Evolutionary conservation across 2,888 invertebrate genomes (phyloP), one percentile per base, ranked within the genome.

Genomic region (Lasioglossum morio): DNA sequence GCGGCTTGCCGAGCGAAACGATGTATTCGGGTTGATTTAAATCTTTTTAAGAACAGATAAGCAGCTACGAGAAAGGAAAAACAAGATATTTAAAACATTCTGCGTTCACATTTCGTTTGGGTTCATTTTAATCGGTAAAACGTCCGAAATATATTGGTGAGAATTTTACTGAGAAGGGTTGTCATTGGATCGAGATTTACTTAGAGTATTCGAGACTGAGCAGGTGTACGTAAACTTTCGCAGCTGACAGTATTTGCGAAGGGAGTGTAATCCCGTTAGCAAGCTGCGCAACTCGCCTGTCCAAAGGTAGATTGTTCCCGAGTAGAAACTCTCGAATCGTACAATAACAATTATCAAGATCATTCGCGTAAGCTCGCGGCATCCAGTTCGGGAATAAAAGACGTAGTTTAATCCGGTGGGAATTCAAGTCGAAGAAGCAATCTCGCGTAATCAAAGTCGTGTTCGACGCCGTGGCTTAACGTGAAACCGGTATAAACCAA

Each of bases 401-500:
- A 43, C 72, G 77, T 60, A 79, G 87, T 75, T 84, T 72, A 76
- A 34, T 46, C 63, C 79, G 43, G 66, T 34, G 60, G 79, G 75
- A 70, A 81, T 84, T 70, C 70, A 88, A 86, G 87, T 80, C 66
- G 40, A 79, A 66, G 80, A 78, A 84, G 88, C 88, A 89, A 89
- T 89, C 87, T 85, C 72, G 79, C 82, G 88, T 82, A 89, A 89
- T 80, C 86, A 87, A 85, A 90, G 69, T 76, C 78, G 75, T 87
- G 84, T 81, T 85, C 77, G 79, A 80, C 66, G 84, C 53, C 76
- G 76, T 66, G 80, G 89, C 86, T 90, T 90, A 89, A 77, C 86
- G 75, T 66, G 82, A 77, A 85, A 87, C 86, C 86, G 86, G 90
- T 90, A 90, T 91, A 86, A 89, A 87, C 83, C 87, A 84, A 91